Percentiles rank a stretch among this genome's conserved stretches.
Conservation (phyloP, 1,140 invertebrate genomes). For the Lanistes nyassanus region DNA sequence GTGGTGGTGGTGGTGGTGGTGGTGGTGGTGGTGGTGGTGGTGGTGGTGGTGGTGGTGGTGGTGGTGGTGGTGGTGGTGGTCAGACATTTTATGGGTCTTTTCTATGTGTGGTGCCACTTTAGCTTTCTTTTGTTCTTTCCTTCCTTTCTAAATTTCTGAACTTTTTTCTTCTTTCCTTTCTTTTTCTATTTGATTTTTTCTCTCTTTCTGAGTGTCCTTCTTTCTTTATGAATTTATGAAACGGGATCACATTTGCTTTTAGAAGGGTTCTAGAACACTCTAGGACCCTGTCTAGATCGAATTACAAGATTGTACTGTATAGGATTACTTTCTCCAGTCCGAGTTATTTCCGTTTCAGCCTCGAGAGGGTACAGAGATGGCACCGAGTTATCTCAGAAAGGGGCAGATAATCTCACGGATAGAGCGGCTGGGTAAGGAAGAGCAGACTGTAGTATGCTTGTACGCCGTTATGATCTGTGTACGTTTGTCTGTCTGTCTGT, state of each 20-base stretch:
- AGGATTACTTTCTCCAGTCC: too few relatives aligned
- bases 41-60: background rate
- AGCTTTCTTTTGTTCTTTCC: background rate
- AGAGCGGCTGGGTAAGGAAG: slow-evolving; percentile 19
- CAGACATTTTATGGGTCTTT: slow-evolving; percentile 1
- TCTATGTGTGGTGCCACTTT: background rate
- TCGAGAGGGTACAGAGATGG: slow-evolving; percentile 28
- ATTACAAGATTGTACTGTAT: too few relatives aligned
- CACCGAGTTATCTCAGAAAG: slow-evolving; percentile 18
- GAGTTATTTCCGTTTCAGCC: slow-evolving; percentile 11
- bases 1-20: too few relatives aligned
- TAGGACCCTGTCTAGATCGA: too few relatives aligned
- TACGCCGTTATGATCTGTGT: too few relatives aligned
- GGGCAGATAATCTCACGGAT: slow-evolving; percentile 21
- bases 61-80: slow-evolving; percentile 3
- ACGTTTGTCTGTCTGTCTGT: slow-evolving; percentile 11
- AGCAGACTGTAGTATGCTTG: too few relatives aligned
- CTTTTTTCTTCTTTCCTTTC: background rate
- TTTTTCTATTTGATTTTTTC: background rate
- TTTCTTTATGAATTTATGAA: too few relatives aligned
- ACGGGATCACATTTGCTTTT: too few relatives aligned
- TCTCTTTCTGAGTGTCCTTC: background rate
- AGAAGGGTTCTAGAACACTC: too few relatives aligned
- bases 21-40: too few relatives aligned
- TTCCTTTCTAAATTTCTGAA: background rate